Evolutionary conservation across 1,140 invertebrate species (phyloP), one percentile per base, ranked within the genome.

Genomic region (Pentalonia nigronervosa): DNA sequence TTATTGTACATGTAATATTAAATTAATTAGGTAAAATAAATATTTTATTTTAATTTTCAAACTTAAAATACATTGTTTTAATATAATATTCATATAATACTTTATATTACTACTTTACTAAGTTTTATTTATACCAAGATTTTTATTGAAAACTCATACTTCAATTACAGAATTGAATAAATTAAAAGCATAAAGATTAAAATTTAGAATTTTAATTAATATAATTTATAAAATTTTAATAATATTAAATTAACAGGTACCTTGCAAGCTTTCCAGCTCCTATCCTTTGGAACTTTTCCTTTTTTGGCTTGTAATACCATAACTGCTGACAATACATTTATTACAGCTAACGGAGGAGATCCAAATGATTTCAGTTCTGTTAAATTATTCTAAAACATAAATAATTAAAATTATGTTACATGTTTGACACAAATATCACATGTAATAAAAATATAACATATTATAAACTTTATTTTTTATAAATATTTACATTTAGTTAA

Each of bases 341-440:
- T 96, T 2, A 99, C 98, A 94, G 97, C 97, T 48, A 97, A 96
- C 6, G 97, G 97, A 23, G 97, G 97, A 9, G 97, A 96, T 8
- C 98, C 98, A 95, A 99, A 99, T 9, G 98, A 98, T 95, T 99
- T 99, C 94, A 99, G 95, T 95, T 99, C 99, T 2, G 98, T 99
- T 87, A 99, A 95, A 95, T 99, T 99, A 94, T 97, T 97, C 95
- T 96, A 93, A 86, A 94, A 94, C 41, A 94, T 60, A 21, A 1
- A 56, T n/a, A 1, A 56, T n/a, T 56, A 53, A 36, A 87, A 45
- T n/a, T 50, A 45, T 2, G 11, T 86, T 30, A 17, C 30, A 47
- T 47, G 14, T 47, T 83, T 8, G n/a, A 21, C 2, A 53, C 21
- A 23, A 36, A 7, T 36, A 36, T 21, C n/a, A 7, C 7, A 81